Evolutionary conservation across 1,140 invertebrate species (phyloP), one percentile per base, ranked within the genome.

Genomic region (Triops longicaudatus): DNA sequence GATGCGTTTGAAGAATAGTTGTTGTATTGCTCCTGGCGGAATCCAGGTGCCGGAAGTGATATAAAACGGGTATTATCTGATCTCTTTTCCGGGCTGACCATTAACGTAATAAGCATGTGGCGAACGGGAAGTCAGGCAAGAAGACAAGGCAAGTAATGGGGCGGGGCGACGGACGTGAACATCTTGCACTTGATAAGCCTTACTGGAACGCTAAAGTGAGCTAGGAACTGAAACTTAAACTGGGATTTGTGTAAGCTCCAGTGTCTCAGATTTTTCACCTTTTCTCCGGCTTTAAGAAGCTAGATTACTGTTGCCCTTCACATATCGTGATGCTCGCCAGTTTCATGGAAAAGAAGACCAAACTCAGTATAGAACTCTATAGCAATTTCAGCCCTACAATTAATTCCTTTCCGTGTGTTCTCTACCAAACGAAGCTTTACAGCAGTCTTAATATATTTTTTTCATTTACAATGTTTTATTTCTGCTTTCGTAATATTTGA

Each of bases 31-130:
- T 63, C 50, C 50, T 63, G 50, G 50, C 50, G 22, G 50, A 22
- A 22, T 22, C 10, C 50, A 63, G 50, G 50, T 63, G 50, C 50
- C 50, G 50, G 50, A 63, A 63, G 50, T 63, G 50, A 63, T 63
- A 17, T 63, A 63, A 63, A 17, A 63, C 10, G 50, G 10, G 14
- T 63, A 63, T 63, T 63, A 63, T 63, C 50, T 63, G 14, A 22
- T 17, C 10, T 63, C 50, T 63, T 63, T 63, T 63, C 50, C 7
- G 50, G 50, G 5, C 50, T 63, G 50, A 63, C 14, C 50, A 63
- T 63, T 22, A 63, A 63, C 50, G 50, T 63, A 63, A 63, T 63
- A 63, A 63, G 50, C 50, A 63, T 63, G 50, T 63, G 50, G 50
- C 50, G 50, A 63, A 17, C 11, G 50, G 6, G 22, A 63, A 63